Conservation (phyloP, 2,888 invertebrate species). For the Nomada flava region DNA sequence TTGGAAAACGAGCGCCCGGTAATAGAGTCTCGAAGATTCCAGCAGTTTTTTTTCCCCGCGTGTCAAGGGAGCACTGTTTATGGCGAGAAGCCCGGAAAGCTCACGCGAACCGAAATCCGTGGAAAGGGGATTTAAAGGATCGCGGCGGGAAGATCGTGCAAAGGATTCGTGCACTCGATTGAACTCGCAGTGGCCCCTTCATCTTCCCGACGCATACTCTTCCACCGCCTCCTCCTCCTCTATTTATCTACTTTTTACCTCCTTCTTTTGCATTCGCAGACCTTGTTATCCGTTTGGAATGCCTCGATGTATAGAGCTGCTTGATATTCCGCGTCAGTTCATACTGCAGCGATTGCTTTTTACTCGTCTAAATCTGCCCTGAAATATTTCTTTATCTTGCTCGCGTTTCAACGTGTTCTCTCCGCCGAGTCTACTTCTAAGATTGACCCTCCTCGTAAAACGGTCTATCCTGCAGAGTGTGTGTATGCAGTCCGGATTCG, state of each 20-base stretch:
- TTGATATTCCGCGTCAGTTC: conserved; percentile 26
- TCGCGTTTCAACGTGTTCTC: background rate
- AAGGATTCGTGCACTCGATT: conserved; percentile 43
- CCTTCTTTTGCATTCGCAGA: background rate
- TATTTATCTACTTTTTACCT: conserved; percentile 7
- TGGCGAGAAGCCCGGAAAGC: conserved; percentile 15
- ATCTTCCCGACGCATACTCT: background rate
- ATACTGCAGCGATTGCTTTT: conserved; percentile 10
- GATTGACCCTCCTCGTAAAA: background rate
- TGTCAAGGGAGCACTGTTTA: conserved; percentile 29
- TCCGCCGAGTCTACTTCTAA: background rate
- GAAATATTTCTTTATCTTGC: conserved; percentile 1
- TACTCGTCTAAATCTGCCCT: background rate
- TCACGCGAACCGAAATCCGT: background rate
- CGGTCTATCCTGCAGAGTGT: background rate
- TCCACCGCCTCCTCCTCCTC: background rate
- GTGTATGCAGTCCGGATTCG: background rate
- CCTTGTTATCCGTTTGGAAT: conserved; percentile 27
- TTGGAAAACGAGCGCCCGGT: conserved; percentile 4
- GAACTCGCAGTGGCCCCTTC: conserved; percentile 30
- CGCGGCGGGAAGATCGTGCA: conserved; percentile 33
- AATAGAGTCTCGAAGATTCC: conserved; percentile 37
- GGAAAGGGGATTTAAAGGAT: conserved; percentile 40
- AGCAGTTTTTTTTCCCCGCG: conserved; percentile 1
- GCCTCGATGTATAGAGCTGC: conserved; percentile 21